phyloP scores from a whole-genome alignment of 2,797 vertebrate species.

The Lophius americanus region DNA sequence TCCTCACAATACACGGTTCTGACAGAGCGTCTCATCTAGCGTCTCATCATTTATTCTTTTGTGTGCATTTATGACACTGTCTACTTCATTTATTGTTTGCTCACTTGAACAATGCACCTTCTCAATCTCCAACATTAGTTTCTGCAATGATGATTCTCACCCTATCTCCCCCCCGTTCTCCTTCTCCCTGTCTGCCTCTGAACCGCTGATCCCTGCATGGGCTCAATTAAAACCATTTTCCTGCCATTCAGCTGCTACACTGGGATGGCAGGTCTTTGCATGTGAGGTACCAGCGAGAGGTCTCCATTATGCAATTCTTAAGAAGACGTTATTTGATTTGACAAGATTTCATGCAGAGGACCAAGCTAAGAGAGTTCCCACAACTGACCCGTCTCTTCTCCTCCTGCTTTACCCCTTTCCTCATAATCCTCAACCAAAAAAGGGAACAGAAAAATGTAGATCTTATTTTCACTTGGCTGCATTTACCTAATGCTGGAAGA shows the following conservation, averaged over 20 bases:
- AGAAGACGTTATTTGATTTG: conserved; percentile 78
- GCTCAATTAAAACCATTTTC: conserved; percentile 73
- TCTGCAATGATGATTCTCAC: conserved; percentile 9
- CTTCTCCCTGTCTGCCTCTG: conserved; percentile 8
- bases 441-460: conserved; percentile 70
- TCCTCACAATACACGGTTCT: conserved; percentile 29
- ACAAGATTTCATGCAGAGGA: conserved; percentile 77
- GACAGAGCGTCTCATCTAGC: conserved; percentile 45
- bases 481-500: conserved; percentile 52
- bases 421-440: conserved; percentile 78
- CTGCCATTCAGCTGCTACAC: conserved; percentile 45
- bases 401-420: conserved; percentile 7
- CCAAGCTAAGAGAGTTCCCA: conserved; percentile 70
- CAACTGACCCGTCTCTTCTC: conserved; percentile 7
- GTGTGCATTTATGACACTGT: conserved; percentile 32
- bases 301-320: conserved; percentile 73
- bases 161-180: conserved; percentile 2
- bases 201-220: conserved; percentile 64
- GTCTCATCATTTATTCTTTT: conserved; percentile 54
- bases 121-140: conserved; percentile 19
- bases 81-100: conserved; percentile 34
- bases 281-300: conserved; percentile 59
- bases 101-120: conserved; percentile 56
- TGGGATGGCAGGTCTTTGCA: conserved; percentile 49
- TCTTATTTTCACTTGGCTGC: conserved; percentile 75